Base-by-base conservation (phyloP, 1,140 invertebrate species). In the Heliconius hermathena region DNA sequence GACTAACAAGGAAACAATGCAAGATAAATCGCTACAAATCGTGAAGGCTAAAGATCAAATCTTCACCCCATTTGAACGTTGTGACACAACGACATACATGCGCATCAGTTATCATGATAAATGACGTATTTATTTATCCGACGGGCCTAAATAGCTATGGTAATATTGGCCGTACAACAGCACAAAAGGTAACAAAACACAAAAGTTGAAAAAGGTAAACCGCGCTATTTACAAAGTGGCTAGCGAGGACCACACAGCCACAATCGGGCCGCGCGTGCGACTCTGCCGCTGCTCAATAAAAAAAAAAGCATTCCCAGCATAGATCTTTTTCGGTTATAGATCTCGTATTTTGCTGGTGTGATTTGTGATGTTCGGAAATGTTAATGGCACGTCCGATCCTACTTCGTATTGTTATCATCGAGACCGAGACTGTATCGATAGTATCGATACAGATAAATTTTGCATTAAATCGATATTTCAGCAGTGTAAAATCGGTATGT, bases 151-250 rank as follows among this genome's bases (percentile, higher is more conserved):
- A 94, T 94, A 93, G 93, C 93, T 94, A 93, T 93, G 92, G 93
- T 94, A 94, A 94, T 94, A 94, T 94, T 94, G 93, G 91, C 89
- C 89, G 89, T 94, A 94, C 91, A 94, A 94, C 90, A 91, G 91
- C 91, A 94, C 93, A 94, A 94, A 94, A 94, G 93, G 93, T 94
- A 94, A 94, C 93, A 94, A 94, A 94, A 94, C 93, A 94, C 92
- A 94, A 94, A 94, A 94, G 93, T 94, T 93, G 93, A 94, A 94
- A 94, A 94, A 94, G 93, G 92, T 93, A 94, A 94, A 94, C 92
- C 93, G 93, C 93, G 92, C 93, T 94, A 94, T 94, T 94, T 94
- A 94, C 93, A 94, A 94, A 94, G 93, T 94, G 93, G 92, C 93
- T 93, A 93, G 91, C 90, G 91, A 88, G 92, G 92, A 94, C 92